Conservation (phyloP, 2,888 invertebrate genomes). For the Lottia gigantea region DNA sequence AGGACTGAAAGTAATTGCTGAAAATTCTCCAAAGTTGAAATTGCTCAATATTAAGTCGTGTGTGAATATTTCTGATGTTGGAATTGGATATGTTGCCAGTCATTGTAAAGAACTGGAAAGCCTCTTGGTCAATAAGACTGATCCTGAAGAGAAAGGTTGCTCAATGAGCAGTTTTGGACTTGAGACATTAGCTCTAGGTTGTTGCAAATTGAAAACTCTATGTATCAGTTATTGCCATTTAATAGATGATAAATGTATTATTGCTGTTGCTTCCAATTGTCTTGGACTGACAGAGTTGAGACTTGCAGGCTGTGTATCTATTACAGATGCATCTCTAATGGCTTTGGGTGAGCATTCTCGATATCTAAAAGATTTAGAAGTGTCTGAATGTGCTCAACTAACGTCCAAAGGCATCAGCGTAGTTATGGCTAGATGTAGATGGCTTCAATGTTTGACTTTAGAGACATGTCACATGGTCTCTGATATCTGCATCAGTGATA, state of each 20-base stretch:
- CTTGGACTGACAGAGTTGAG: conserved; percentile 29
- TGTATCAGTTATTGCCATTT: conserved; percentile 35
- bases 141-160: conserved; percentile 24
- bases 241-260: conserved; percentile 37
- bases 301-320: conserved; percentile 37
- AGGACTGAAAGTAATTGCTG: conserved; percentile 20
- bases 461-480: conserved; percentile 38
- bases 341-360: conserved; percentile 36
- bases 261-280: conserved; percentile 34
- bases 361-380: conserved; percentile 30
- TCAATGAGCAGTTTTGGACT: conserved; percentile 25
- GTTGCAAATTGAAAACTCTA: conserved; percentile 24
- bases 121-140: conserved; percentile 30
- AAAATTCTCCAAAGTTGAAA: conserved; percentile 24
- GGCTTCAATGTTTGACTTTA: conserved; percentile 31
- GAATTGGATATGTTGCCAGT: conserved; percentile 30
- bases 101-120: conserved; percentile 29
- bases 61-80: conserved; percentile 35
- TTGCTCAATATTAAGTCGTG: conserved; percentile 29
- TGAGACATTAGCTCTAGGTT: conserved; percentile 12
- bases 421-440: conserved; percentile 29
- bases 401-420: conserved; percentile 34
- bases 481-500: conserved; percentile 28
- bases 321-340: conserved; percentile 38
- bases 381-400: conserved; percentile 41